A percentile compares a stretch with the other conserved stretches of the same genome.
Evolutionary conservation across 2,113 vertebrate genomes (phyloP).

Genomic region (Acanthochromis polyacanthus): DNA sequence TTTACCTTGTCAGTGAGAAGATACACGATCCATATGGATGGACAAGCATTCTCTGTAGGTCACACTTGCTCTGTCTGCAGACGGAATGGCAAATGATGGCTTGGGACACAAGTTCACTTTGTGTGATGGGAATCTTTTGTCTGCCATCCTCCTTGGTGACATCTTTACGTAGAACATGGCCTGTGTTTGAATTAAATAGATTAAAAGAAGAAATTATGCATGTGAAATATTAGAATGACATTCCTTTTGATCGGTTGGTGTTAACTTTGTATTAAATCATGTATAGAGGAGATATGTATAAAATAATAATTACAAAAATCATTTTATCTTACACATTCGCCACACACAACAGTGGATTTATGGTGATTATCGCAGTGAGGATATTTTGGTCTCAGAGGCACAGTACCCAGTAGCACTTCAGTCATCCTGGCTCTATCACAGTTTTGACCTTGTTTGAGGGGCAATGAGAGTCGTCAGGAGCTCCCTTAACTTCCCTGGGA

Average conservation of each 20-base stretch:
- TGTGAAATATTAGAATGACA: neutral
- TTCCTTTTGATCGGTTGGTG: neutral
- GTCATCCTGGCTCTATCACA: conserved; percentile 70
- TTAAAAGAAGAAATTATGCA: conserved; percentile 20
- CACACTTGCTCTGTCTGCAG: conserved; percentile 49
- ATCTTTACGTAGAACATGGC: conserved; percentile 3
- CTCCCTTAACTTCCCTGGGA: conserved; percentile 72
- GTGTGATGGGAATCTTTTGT: conserved; percentile 22
- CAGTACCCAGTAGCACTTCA: conserved; percentile 58
- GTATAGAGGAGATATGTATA: neutral
- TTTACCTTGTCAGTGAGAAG: conserved; percentile 62
- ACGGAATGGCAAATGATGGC: conserved; percentile 42
- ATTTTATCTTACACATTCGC: conserved; percentile 2
- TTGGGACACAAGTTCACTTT: conserved; percentile 29
- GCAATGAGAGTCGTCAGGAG: conserved; percentile 72
- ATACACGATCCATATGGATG: conserved; percentile 66
- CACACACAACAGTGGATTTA: conserved; percentile 17
- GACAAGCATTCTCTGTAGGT: conserved; percentile 46
- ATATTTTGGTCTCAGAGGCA: conserved; percentile 59
- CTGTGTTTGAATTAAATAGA: conserved; percentile 13
- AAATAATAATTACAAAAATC: neutral
- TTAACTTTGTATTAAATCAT: conserved; percentile 20
- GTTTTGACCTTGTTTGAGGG: conserved; percentile 82
- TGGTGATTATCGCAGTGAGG: conserved; percentile 17
- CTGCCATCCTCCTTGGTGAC: conserved; percentile 4